Percentiles rank a stretch among this genome's conserved stretches.
Evolutionary conservation across 1,140 invertebrate species (phyloP).

Genomic region (Steinernema feltiae): DNA sequence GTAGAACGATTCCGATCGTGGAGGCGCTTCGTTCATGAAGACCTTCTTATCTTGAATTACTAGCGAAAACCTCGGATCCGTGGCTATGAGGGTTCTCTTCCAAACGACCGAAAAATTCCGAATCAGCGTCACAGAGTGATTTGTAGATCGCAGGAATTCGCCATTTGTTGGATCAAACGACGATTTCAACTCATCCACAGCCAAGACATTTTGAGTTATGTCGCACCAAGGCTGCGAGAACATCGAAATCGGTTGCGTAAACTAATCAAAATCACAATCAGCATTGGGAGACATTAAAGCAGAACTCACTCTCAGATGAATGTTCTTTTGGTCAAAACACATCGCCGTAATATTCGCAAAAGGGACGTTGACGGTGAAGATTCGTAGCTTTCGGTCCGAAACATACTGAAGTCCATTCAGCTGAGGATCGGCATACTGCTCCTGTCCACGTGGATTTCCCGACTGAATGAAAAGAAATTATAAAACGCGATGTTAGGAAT

Average conservation of each 20-base stretch:
- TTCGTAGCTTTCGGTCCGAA: neutral
- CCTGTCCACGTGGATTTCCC: too few species aligned
- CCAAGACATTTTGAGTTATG: too few species aligned
- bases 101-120: too few species aligned
- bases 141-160: too few species aligned
- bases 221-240: too few species aligned
- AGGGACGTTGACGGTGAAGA: neutral
- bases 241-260: neutral
- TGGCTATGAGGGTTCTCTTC: too few species aligned
- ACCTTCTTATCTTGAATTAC: neutral
- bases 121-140: too few species aligned
- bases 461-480: too few species aligned
- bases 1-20: neutral
- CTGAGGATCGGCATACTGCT: conserved; percentile 1
- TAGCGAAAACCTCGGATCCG: neutral
- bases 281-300: neutral
- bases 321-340: neutral
- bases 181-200: too few species aligned
- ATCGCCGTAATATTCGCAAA: neutral
- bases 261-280: neutral
- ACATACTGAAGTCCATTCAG: neutral
- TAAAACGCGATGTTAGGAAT: too few species aligned
- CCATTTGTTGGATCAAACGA: too few species aligned
- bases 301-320: neutral
- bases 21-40: neutral